Conservation (phyloP, 2,113 vertebrate species). For the Zosterops hypoxanthus region DNA sequence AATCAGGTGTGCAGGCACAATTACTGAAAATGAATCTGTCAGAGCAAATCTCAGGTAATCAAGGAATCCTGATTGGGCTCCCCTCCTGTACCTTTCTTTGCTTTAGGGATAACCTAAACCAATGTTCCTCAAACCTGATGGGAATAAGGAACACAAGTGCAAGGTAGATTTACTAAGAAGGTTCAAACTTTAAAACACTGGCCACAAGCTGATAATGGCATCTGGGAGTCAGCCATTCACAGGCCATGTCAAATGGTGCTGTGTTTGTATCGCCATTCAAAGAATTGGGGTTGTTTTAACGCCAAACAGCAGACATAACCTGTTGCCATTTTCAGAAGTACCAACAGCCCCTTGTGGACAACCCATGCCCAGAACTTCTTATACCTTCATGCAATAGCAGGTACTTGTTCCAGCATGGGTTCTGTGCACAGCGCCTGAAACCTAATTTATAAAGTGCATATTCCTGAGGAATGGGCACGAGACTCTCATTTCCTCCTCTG, state of each 20-base stretch:
- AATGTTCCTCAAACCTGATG: background rate
- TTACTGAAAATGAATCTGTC: conserved; percentile 33
- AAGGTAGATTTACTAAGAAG: background rate
- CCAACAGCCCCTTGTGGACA: background rate
- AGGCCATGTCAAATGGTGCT: background rate
- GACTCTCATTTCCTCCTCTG: background rate
- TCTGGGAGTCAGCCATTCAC: background rate
- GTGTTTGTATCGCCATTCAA: background rate
- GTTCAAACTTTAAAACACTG: background rate
- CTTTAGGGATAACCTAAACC: background rate
- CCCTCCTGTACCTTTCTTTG: background rate
- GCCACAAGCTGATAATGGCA: background rate
- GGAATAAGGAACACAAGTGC: background rate
- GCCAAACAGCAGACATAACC: background rate
- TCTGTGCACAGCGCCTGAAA: background rate
- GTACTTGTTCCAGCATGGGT: background rate
- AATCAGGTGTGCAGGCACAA: conserved; percentile 12
- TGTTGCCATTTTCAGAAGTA: background rate
- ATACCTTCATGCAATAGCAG: background rate
- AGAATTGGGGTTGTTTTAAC: background rate
- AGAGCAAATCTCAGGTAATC: background rate
- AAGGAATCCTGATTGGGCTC: background rate
- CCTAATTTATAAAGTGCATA: background rate
- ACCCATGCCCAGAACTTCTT: background rate
- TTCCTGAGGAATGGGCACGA: background rate